Evolutionary conservation across 92 coral and sea anemone species (phyloP), one percentile per base, ranked within the genome.

Genomic region (Parazoanthus atlanticus): DNA sequence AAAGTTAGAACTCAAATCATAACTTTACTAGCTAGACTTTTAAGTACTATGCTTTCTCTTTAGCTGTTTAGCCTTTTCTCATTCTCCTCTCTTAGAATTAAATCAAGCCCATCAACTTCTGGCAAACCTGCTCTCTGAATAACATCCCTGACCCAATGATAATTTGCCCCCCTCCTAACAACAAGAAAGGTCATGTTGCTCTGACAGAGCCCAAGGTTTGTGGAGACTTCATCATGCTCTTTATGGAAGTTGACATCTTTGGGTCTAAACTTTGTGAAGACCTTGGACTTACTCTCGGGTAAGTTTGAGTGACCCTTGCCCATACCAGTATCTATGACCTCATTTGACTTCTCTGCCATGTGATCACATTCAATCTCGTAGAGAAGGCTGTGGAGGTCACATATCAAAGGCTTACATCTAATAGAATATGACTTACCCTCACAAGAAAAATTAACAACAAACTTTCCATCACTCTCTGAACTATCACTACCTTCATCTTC

Each of bases 341-440:
- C 79, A 7, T 88, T 78, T 65, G 93, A 89, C 32, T 91, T 85
- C 43, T 86, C 80, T 19, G 89, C 93, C 52, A 87, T 73, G 10
- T 81, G 74, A 34, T 41, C 77, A 73, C 93, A 91, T 84, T 93
- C 95, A 40, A 80, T 88, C 85, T 93, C 93, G 85, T 93, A 91
- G 29, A 85, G 67, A 49, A 92, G 91, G 31, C 76, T 79, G 36
- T 90, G 92, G 21, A 92, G 76, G 12, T 83, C 88, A 86, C 92
- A 92, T 46, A 79, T 86, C 86, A 92, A 61, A 34, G 67, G 47
- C 81, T 89, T 71, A 46, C 47, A 46, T 23, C 83, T 85, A 26
- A 91, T 82, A 66, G 75, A 75, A 74, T 88, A 93, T 47, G 90
- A 88, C 74, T 93, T 79, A 65, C 90, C 82, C 56, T 64, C 71